Evolutionary conservation across 1,140 invertebrate species (phyloP).

Genomic region (Drosophila novamexicana): DNA sequence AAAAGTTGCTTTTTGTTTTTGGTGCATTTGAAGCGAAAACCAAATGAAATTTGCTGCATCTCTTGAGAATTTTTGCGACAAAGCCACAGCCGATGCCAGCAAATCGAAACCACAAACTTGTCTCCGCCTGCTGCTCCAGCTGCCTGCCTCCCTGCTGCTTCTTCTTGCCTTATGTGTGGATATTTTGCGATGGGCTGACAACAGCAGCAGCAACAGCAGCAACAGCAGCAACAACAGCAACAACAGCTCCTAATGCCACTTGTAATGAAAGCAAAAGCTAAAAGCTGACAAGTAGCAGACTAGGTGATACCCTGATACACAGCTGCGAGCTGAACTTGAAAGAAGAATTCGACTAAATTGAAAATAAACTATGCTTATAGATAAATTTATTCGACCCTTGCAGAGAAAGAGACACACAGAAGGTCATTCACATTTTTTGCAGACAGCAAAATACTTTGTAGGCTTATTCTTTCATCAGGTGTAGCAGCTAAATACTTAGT

Average conservation of each 20-base stretch:
- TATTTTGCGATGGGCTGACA: conserved; percentile 24
- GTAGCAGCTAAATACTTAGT: too few species aligned
- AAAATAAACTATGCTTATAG: too few species aligned
- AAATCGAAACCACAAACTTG: conserved; percentile 53
- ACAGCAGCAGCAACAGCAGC: conserved; percentile 23
- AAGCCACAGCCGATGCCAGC: conserved; percentile 13
- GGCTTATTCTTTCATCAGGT: too few species aligned
- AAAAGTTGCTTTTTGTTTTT: conserved; percentile 69
- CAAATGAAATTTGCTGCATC: conserved; percentile 73
- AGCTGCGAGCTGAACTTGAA: not conserved
- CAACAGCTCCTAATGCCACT: conserved; percentile 34
- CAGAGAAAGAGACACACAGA: too few species aligned
- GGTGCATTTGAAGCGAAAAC: conserved; percentile 42
- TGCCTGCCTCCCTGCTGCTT: not conserved
- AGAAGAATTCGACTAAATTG: too few species aligned
- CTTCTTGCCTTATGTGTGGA: conserved; percentile 16
- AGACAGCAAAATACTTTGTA: too few species aligned
- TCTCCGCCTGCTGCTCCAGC: not conserved
- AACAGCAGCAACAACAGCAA: conserved; percentile 8
- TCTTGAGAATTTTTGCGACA: conserved; percentile 69
- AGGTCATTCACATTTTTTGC: too few species aligned
- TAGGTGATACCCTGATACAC: not conserved
- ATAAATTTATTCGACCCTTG: too few species aligned
- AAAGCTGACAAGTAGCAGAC: not conserved
- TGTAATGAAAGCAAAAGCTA: conserved; percentile 39